Evolutionary conservation across 2,797 vertebrate genomes (phyloP).

Genomic region (Parambassis ranga): DNA sequence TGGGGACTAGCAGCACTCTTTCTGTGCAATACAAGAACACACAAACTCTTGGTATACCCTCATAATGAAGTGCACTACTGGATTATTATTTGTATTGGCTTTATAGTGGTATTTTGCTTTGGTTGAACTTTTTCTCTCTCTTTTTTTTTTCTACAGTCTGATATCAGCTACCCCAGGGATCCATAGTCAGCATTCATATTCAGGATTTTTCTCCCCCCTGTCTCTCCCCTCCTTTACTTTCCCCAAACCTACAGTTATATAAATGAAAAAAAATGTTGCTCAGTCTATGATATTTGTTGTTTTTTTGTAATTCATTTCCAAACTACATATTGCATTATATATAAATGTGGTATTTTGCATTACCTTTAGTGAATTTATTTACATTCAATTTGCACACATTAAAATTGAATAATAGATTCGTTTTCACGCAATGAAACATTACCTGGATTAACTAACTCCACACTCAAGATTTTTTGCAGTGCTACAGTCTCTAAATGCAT

Average conservation of each 20-base stretch:
- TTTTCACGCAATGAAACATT: constrained; percentile 40
- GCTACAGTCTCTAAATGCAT: constrained; percentile 26
- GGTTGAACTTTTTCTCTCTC: constrained; percentile 53
- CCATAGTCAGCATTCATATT: constrained; percentile 53
- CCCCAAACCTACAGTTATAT: constrained; percentile 11
- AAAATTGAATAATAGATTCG: constrained; percentile 40
- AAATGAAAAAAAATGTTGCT: constrained; percentile 26
- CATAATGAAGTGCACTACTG: constrained; percentile 44
- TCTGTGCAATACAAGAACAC: constrained; percentile 36
- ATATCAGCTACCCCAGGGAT: constrained; percentile 52
- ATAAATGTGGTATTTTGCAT: constrained; percentile 35
- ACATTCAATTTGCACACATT: constrained; percentile 47
- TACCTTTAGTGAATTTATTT: constrained; percentile 39
- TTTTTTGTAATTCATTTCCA: constrained; percentile 27
- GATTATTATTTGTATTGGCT: constrained; percentile 60
- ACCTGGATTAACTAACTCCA: constrained; percentile 40
- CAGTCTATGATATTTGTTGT: constrained; percentile 31
- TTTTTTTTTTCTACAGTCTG: constrained; percentile 39
- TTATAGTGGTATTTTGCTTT: constrained; percentile 62
- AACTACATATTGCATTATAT: constrained; percentile 26
- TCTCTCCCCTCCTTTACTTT: constrained; percentile 33
- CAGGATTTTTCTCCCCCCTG: constrained; percentile 19
- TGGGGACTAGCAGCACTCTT: constrained; percentile 21
- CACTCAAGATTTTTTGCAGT: constrained; percentile 28
- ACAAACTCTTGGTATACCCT: constrained; percentile 30